Base-by-base conservation (phyloP, 2,888 invertebrate species). In the Cephus pulcher region DNA sequence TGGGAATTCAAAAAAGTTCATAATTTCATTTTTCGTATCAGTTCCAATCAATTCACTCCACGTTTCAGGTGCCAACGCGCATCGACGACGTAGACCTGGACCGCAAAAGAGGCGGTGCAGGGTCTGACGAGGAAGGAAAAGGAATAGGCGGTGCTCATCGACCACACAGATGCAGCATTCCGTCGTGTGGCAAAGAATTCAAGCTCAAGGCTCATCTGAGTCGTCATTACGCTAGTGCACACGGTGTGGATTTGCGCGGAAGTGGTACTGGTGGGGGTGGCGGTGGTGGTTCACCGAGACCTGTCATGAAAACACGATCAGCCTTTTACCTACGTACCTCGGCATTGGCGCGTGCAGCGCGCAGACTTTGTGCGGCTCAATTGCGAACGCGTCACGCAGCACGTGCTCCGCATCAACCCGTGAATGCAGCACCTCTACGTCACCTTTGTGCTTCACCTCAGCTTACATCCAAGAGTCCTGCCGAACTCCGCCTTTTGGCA, bases 241-340 rank as follows among this genome's bases (percentile, higher is more conserved):
- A 98, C 93, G 97, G 97, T 80, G 93, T 93, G 6, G 91, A 91
- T 77, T 83, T 91, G 75, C 90, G 91, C 30, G 90, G 89, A 12
- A 84, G 85, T 37, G 86, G 88, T 9, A 84, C 82, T 11, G 74
- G 80, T 23, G 82, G 86, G 0, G 89, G 88, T 37, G 89, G 88
- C 0, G 87, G 91, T 3, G 87, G 86, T 71, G 91, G 91, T 56
- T 96, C 96, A 75, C 96, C 98, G 80, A 94, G 98, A 78, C 98
- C 98, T 76, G 97, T 98, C 74, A 98, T 98, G 98, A 98, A 98
- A 93, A 98, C 98, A 77, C 95, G 98, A 89, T 98, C 98, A 85
- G 98, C 98, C 80, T 98, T 99, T 93, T 98, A 98, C 93, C 94
- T 98, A 89, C 96, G 97, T 92, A 98, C 97, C 78, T 98, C 98